Base-by-base conservation (phyloP, 2,888 invertebrate genomes). In the Rutpela maculata region DNA sequence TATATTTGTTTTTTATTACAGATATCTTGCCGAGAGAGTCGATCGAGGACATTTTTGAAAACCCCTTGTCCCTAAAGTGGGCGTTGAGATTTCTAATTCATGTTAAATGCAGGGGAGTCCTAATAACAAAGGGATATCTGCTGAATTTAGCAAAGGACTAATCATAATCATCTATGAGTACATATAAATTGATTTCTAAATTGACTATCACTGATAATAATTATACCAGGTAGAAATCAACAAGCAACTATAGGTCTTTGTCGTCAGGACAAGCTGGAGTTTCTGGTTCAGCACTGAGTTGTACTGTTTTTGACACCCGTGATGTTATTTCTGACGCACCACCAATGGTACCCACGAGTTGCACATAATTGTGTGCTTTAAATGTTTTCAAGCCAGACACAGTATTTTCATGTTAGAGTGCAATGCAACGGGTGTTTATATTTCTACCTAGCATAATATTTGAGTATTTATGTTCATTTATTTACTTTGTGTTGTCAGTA, bases 101-200 rank as follows among this genome's bases (percentile, higher is more conserved):
- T 87, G 93, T 98, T 50, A 97, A 96, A 86, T 96, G 97, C 86
- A 92, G 98, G 63, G 98, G 98, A 0, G 97, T 99, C 9, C 92
- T 99, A 62, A 95, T 96, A 1, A 94, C 95, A 15, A 98, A 98
- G 89, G 98, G 98, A 0, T 98, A 98, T 89, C 93, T 97, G 80
- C 89, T 94, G 31, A 89, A 88, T 79, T 83, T 91, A 74, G 86
- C 86, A 59, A 88, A 88, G 72, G 72, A 74, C 26, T 81, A 78
- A 76, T 71, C 15, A 72, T 60, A 4, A 15, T 31, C 4, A 22
- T 22, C 59, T 35, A 35, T 26, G 10, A 12, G 26, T 10, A 57
- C 19, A 31, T 63, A 31, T 22, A 63, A 11, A 43, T 43, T 43
- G 43, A 43, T 43, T 15, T 43, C 12, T 50, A 50, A 50, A 50